A percentile compares a stretch with the other conserved stretches of the same genome.
These are phyloP conservation scores for Sinocyclocheilus maitianheensis DNA, from an alignment of 2,113 vertebrate species.

Conservation along the genomic window DNA sequence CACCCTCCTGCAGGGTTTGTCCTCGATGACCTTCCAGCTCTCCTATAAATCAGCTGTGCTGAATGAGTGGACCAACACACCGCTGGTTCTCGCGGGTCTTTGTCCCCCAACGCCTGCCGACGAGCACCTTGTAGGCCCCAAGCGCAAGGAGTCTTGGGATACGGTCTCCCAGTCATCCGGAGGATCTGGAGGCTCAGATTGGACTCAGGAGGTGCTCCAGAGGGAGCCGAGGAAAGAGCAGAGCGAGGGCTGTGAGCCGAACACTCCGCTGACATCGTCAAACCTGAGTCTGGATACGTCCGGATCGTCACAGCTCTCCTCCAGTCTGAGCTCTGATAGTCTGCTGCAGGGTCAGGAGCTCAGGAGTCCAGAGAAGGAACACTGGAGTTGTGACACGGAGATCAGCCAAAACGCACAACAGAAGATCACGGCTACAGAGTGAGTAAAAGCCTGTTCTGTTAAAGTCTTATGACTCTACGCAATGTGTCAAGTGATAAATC, in stretches of 20 bases:
- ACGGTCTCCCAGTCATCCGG: conserved; percentile 84
- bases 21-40: conserved; percentile 86
- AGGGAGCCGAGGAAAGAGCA: conserved; percentile 47
- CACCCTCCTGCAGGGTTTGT: conserved; percentile 90
- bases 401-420: conserved; percentile 56
- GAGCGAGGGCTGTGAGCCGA: conserved; percentile 57
- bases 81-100: conserved; percentile 87
- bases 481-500: background rate
- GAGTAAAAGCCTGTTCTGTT: conserved; percentile 62
- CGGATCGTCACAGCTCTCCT: conserved; percentile 88
- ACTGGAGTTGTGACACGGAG: conserved; percentile 77
- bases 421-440: conserved; percentile 79
- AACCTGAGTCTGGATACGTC: conserved; percentile 88
- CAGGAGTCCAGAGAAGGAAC: conserved; percentile 77
- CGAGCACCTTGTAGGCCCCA: conserved; percentile 56
- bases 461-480: background rate
- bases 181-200: conserved; percentile 77
- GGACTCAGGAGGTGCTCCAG: conserved; percentile 68
- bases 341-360: conserved; percentile 73
- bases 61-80: conserved; percentile 93
- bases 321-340: conserved; percentile 88
- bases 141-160: conserved; percentile 81
- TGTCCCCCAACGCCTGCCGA: conserved; percentile 73
- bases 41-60: conserved; percentile 94
- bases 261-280: conserved; percentile 77